Evolutionary conservation across 2,888 invertebrate genomes (phyloP), one percentile per base, ranked within the genome.

Genomic region (Bombylius discolor): DNA sequence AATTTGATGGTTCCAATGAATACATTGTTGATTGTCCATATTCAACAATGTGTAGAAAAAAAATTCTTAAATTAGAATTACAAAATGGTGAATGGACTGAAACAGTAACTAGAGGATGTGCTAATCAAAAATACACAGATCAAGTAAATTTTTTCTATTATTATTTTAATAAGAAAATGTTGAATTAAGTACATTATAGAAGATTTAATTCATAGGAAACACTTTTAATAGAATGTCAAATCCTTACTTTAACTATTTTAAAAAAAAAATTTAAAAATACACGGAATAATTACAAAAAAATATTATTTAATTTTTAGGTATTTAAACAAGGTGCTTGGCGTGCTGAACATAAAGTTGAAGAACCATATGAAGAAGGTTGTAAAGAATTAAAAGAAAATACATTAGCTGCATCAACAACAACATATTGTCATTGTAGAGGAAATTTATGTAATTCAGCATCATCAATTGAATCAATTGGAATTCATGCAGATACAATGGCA

Each of bases 1-100:
- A 85, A 66, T 91, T 91, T 69, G 85, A 89, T 68, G 79, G 81
- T 63, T 82, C 85, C 4, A 75, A 79, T 7, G 78, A 78, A 62
- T 92, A 81, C 71, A 79, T 85, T 59, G 81, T 84, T 6, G 81
- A 85, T 60, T 92, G 91, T 68, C 85, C 86, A 1, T 84, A 80
- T 67, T 91, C 91, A 1, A 89, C 90, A 3, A 84, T 89, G 78
- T 92, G 91, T 68, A 81, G 85, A 77, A 91, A 89, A 70, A 83
- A 82, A 66, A 82, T 83, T 51, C 81, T 81, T 60, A 78, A 79
- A 62, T 77, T 82, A 23, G 76, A 82, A 60, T 78, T 87, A 64
- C 80, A 81, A 62, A 81, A 81, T 66, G 84, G 85, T 36, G 66
- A 68, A 47, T 62, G 61, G 23, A 64, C 68, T 53, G 70, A 72